Conservation (phyloP, 2,113 vertebrate species). For the Oncorhynchus nerka region DNA sequence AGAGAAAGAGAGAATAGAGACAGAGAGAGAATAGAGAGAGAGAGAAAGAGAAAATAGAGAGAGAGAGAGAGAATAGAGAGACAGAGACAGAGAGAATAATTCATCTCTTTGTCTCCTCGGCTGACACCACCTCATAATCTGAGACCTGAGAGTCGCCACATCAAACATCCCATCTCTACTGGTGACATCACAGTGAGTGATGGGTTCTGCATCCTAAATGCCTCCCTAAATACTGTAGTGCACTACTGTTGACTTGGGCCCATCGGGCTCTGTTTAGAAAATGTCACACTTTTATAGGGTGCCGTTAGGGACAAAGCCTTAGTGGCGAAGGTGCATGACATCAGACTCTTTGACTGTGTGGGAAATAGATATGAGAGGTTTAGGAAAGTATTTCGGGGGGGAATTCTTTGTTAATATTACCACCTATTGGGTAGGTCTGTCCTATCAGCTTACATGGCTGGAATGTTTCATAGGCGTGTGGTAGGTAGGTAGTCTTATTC, state of each 20-base stretch:
- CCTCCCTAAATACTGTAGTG: too few relatives aligned
- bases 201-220: neutral
- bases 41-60: accelerated
- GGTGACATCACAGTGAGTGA: slow-evolving; percentile 28
- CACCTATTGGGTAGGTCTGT: neutral
- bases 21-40: too few relatives aligned
- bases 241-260: too few relatives aligned
- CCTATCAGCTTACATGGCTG: neutral
- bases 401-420: neutral
- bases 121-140: slow-evolving; percentile 26
- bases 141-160: slow-evolving; percentile 34
- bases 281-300: too few relatives aligned
- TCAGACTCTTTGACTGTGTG: neutral
- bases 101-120: neutral
- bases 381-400: neutral
- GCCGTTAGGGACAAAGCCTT: too few relatives aligned
- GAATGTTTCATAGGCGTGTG: too few relatives aligned
- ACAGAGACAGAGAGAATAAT: neutral
- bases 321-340: neutral
- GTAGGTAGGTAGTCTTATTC: too few relatives aligned
- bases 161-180: slow-evolving; percentile 15
- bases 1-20: too few relatives aligned
- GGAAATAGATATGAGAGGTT: neutral
- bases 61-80: too few relatives aligned
- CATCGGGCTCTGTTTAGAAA: too few relatives aligned